phyloP scores from a whole-genome alignment of 1,140 invertebrate species.

The Camponotus vicinus region DNA sequence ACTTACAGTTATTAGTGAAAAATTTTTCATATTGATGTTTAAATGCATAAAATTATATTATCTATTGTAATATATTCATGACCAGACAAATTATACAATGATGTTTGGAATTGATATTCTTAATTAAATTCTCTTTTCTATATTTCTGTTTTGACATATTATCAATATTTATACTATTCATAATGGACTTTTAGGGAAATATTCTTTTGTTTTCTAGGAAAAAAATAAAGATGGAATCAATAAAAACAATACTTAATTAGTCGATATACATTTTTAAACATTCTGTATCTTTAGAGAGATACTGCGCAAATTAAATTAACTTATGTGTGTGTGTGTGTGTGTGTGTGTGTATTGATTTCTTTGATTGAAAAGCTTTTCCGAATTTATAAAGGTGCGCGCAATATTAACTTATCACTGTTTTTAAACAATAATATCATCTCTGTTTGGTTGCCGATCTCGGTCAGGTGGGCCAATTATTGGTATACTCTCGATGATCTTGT shows the following conservation, averaged over 20 bases:
- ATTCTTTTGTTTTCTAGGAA: slow-evolving; percentile 38
- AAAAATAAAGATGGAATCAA: neutral
- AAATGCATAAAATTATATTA: neutral
- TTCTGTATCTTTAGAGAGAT: no score
- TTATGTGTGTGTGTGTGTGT: no score
- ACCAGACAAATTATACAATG: neutral
- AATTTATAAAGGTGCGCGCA: no score
- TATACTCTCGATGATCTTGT: slow-evolving; percentile 64
- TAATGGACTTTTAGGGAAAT: neutral
- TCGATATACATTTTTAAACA: neutral
- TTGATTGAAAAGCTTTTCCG: no score
- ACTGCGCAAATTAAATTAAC: no score
- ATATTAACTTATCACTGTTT: neutral
- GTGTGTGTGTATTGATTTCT: no score
- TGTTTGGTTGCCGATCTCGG: slow-evolving; percentile 63
- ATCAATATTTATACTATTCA: neutral
- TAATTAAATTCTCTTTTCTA: neutral
- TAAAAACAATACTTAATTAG: slow-evolving; percentile 19
- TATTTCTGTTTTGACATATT: slow-evolving; percentile 16
- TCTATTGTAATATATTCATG: neutral
- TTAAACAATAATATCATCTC: slow-evolving; percentile 62
- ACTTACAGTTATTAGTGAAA: slow-evolving; percentile 22
- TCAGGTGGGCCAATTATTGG: slow-evolving; percentile 62
- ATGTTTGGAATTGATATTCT: slow-evolving; percentile 10
- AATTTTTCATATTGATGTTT: slow-evolving; percentile 6